Conservation (phyloP, 2,888 invertebrate species). For the Pediacus dermestoides region DNA sequence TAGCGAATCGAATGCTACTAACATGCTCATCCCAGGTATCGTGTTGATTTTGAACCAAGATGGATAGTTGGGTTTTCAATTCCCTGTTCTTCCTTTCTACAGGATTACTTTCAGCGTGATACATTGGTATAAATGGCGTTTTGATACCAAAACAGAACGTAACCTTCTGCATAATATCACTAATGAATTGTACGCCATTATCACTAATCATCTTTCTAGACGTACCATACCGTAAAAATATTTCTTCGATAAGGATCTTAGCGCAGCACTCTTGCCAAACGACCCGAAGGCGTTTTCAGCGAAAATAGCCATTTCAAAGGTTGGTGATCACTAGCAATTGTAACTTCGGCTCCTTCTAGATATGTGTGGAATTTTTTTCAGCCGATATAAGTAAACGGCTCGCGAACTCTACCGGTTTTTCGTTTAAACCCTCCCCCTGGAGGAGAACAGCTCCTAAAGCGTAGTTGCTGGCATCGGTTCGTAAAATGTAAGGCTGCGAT, state of each 20-base stretch:
- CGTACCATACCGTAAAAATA: constrained; percentile 13
- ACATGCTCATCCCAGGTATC: constrained; percentile 29
- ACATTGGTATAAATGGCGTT: constrained; percentile 30
- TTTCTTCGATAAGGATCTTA: constrained; percentile 10
- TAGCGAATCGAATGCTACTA: constrained; percentile 30
- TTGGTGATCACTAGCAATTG: not conserved
- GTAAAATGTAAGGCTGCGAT: constrained; percentile 20
- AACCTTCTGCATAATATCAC: constrained; percentile 10
- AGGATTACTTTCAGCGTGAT: constrained; percentile 39
- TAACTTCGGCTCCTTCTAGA: not conserved
- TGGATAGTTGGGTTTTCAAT: constrained; percentile 31
- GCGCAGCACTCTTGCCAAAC: not conserved
- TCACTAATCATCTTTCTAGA: constrained; percentile 10
- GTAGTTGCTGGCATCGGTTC: constrained; percentile 29
- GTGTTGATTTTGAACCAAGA: constrained; percentile 24
- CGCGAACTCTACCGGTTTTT: constrained; percentile 32
- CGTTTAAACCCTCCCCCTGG: constrained; percentile 29
- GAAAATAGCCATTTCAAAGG: not conserved
- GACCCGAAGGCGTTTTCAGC: not conserved
- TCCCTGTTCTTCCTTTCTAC: constrained; percentile 37
- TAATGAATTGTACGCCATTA: constrained; percentile 1
- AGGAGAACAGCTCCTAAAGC: constrained; percentile 25
- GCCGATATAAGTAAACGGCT: constrained; percentile 14
- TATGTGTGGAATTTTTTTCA: not conserved
- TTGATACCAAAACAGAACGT: constrained; percentile 29